Percentiles rank a stretch among this genome's conserved stretches.
Conservation (phyloP, 2,113 vertebrate species). For the Chloroceryle aenea region DNA sequence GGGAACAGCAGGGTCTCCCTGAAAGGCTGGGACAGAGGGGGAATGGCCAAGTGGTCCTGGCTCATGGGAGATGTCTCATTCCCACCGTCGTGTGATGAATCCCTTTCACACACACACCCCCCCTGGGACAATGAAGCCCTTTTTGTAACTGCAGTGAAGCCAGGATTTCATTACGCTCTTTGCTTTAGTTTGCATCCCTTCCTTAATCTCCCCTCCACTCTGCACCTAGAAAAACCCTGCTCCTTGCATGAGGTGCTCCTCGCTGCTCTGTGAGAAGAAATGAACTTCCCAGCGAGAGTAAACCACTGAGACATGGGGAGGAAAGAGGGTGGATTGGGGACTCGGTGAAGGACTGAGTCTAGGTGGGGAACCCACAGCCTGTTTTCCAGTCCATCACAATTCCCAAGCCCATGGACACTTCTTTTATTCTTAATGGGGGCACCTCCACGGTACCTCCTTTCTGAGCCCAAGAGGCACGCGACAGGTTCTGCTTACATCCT, state of each 20-base stretch:
- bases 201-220: background rate
- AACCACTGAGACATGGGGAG: background rate
- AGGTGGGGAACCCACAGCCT: background rate
- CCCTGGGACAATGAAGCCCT: background rate
- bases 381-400: background rate
- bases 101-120: background rate
- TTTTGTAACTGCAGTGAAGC: background rate
- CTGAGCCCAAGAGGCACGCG: fast-evolving
- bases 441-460: fast-evolving
- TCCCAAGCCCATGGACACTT: background rate
- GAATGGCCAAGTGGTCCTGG: background rate
- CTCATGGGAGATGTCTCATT: background rate
- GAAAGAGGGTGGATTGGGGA: background rate
- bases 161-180: background rate
- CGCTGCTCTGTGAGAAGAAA: background rate
- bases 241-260: background rate
- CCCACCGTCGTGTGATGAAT: fast-evolving
- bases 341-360: background rate
- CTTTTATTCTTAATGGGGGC: fast-evolving
- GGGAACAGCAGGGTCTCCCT: background rate
- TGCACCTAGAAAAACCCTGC: background rate
- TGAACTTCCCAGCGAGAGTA: background rate
- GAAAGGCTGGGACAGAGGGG: fast-evolving
- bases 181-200: background rate
- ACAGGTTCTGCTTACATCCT: slow-evolving; percentile 84